A percentile compares a stretch with the other conserved stretches of the same genome.
Conservation (phyloP, 2,113 vertebrate genomes). For the Haemorhous mexicanus region DNA sequence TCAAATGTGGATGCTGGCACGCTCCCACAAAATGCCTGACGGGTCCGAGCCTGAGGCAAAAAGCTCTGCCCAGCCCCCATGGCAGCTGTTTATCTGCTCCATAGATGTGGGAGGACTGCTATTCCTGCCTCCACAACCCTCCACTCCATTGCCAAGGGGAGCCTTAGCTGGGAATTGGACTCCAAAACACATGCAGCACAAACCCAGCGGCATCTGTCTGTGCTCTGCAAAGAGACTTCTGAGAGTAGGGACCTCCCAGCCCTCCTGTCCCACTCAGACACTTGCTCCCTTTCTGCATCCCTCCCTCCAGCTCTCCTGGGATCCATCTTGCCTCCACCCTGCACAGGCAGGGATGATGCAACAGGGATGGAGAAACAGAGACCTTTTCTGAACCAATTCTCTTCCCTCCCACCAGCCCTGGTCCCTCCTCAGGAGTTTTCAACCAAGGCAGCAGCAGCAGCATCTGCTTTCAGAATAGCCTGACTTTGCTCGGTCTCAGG, state of each 20-base stretch:
- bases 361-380: not conserved
- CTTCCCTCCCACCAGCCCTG: not conserved
- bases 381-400: not conserved
- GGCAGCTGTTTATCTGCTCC: conserved; percentile 37
- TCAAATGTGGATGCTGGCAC: not conserved
- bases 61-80: not conserved
- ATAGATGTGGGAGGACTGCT: not conserved
- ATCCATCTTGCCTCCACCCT: not conserved
- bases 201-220: not conserved
- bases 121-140: not conserved
- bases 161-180: conserved; percentile 26
- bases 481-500: not conserved
- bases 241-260: conserved; percentile 8
- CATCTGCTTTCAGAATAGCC: not conserved
- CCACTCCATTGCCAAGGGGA: not conserved
- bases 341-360: not conserved
- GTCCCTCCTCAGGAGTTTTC: not conserved
- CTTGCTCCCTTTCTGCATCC: not conserved
- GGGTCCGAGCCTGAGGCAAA: conserved; percentile 38
- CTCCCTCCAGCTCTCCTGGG: not conserved
- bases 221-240: not conserved
- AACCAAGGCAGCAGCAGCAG: not conserved
- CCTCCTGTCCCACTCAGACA: conserved; percentile 3
- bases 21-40: not conserved
- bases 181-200: not conserved